Base-by-base conservation (phyloP, 2,888 invertebrate species). In the Cephonodes hylas region DNA sequence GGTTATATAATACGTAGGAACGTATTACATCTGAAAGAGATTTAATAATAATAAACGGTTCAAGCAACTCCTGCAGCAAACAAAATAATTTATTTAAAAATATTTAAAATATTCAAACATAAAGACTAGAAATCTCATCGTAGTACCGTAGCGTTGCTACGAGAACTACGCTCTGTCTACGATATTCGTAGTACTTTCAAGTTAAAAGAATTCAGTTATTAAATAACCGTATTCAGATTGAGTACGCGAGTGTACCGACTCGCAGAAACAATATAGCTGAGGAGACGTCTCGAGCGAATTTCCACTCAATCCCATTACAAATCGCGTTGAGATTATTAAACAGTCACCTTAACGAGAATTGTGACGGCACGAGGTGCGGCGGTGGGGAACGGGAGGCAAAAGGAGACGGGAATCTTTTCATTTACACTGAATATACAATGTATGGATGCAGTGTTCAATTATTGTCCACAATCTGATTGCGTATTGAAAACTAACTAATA, bases 291-390 rank as follows among this genome's bases (percentile, higher is more conserved):
- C 76, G 76, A 70, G 74, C 73, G 78, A 80, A 81, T 79, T 83
- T 79, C 77, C 73, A 76, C 80, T 80, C 84, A 87, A 86, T 86
- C 80, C 84, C 85, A 86, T 86, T 84, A 85, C 71, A 79, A 79
- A 81, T 84, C 85, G 83, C 85, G 86, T 85, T 86, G 86, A 85
- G 86, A 87, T 86, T 83, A 85, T 86, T 86, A 85, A 84, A 84
- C 86, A 86, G 86, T 84, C 86, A 85, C 83, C 84, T 85, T 86
- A 86, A 85, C 79, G 84, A 83, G 85, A 81, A 84, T 76, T 75
- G 78, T 72, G 75, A 72, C 67, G 71, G 72, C 61, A 62, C 58
- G 63, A 66, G 65, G 65, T 60, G 57, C 61, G 42, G 58, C 46
- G 46, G 64, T 57, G 58, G 56, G 27, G 48, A 61, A 7, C 58